Conservation (phyloP, 1,140 invertebrate species). For the Paralvinella palmiformis region DNA sequence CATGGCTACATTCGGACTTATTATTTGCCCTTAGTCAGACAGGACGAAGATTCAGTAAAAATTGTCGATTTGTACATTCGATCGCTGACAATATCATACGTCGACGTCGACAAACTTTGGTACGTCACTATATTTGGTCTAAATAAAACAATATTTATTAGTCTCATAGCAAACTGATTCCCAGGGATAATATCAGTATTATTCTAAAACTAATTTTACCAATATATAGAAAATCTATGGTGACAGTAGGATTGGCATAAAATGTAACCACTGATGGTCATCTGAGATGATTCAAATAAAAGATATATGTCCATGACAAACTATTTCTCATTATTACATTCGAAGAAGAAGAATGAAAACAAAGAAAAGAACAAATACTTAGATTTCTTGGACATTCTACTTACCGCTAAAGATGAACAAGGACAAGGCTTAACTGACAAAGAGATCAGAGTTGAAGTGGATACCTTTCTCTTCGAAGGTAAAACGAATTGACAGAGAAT, state of each 20-base stretch:
- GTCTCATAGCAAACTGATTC: too few relatives aligned
- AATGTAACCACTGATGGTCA: too few relatives aligned
- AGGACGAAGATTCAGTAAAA: slow-evolving; percentile 12
- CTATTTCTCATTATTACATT: neutral
- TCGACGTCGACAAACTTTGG: neutral
- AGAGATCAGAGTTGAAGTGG: slow-evolving; percentile 33
- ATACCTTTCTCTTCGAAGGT: slow-evolving; percentile 36
- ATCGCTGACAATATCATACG: slow-evolving; percentile 5
- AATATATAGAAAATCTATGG: too few relatives aligned
- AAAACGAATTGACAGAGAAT: too few relatives aligned
- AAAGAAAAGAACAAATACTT: neutral
- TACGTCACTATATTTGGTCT: too few relatives aligned
- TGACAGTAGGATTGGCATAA: too few relatives aligned
- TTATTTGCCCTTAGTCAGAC: neutral
- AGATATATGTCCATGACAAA: neutral
- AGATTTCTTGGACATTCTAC: slow-evolving; percentile 19
- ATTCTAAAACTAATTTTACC: too few relatives aligned
- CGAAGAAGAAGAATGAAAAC: neutral
- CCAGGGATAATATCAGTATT: too few relatives aligned
- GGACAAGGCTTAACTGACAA: slow-evolving; percentile 19
- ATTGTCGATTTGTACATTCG: slow-evolving; percentile 4
- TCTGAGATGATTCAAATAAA: neutral
- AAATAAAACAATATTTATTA: too few relatives aligned
- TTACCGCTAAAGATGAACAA: slow-evolving; percentile 15
- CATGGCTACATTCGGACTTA: slow-evolving; percentile 11